Conservation (phyloP, 2,888 invertebrate genomes). For the Crepidodera aurea region DNA sequence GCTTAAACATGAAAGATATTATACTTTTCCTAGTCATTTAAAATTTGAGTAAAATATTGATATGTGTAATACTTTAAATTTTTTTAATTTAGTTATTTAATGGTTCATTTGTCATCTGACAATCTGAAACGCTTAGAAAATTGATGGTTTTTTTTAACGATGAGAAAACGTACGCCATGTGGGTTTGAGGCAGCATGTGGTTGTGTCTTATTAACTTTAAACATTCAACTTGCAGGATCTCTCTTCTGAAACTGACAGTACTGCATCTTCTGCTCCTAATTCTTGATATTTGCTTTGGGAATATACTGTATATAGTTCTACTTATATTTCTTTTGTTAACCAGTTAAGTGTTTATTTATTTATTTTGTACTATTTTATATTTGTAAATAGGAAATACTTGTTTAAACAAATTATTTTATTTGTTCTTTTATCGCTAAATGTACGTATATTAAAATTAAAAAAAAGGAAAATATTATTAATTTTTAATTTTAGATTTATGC, state of each 20-base stretch:
- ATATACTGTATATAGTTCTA: slow-evolving; percentile 34
- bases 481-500: no score
- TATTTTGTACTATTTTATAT: slow-evolving; percentile 23
- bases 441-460: no score
- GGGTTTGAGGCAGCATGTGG: slow-evolving; percentile 38
- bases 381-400: slow-evolving; percentile 25
- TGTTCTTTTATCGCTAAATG: slow-evolving; percentile 11
- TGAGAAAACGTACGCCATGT: no score
- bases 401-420: slow-evolving; percentile 18
- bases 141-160: no score
- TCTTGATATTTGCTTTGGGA: slow-evolving; percentile 32
- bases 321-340: slow-evolving; percentile 27
- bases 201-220: slow-evolving; percentile 38
- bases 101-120: no score
- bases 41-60: no score
- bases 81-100: no score
- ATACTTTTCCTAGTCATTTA: no score
- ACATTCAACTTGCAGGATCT: slow-evolving; percentile 47
- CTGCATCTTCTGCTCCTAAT: slow-evolving; percentile 43
- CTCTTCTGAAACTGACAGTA: slow-evolving; percentile 45
- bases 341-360: slow-evolving; percentile 29
- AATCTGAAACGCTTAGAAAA: no score
- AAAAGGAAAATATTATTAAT: no score
- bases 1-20: no score
- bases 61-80: no score